A percentile compares a stretch with the other conserved stretches of the same genome.
phyloP scores from a whole-genome alignment of 2,113 vertebrate genomes.

The Scopus umbretta region DNA sequence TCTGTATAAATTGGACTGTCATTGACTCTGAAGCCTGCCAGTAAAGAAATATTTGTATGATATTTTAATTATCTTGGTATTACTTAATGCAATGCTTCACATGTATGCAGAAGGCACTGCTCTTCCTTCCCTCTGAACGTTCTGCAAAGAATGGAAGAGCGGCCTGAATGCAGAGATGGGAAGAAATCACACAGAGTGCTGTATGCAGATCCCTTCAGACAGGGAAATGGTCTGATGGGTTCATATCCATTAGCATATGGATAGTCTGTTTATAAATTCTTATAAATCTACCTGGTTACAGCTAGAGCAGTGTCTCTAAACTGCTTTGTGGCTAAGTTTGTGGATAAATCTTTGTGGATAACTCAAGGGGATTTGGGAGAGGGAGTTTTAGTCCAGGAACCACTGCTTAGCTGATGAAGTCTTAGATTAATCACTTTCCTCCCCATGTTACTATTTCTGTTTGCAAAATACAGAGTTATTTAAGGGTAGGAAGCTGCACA shows the following conservation, averaged over 20 bases:
- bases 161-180: background rate
- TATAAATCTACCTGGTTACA: background rate
- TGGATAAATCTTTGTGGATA: too few species aligned
- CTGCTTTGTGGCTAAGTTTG: background rate
- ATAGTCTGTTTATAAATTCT: background rate
- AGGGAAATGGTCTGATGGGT: background rate
- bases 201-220: background rate
- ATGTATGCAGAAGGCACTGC: background rate
- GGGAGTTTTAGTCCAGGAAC: background rate
- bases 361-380: background rate
- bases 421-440: background rate
- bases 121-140: background rate
- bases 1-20: background rate
- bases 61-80: background rate
- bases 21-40: background rate
- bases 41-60: background rate
- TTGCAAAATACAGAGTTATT: background rate
- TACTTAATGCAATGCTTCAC: background rate
- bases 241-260: background rate
- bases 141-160: background rate
- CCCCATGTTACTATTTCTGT: background rate
- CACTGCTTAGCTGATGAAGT: background rate
- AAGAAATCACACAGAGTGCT: background rate
- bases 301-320: background rate
- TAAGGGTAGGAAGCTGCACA: background rate